These are phyloP conservation scores for Glaucidium brasilianum DNA, from an alignment of 2,113 vertebrate genomes.

Conservation along the genomic window DNA sequence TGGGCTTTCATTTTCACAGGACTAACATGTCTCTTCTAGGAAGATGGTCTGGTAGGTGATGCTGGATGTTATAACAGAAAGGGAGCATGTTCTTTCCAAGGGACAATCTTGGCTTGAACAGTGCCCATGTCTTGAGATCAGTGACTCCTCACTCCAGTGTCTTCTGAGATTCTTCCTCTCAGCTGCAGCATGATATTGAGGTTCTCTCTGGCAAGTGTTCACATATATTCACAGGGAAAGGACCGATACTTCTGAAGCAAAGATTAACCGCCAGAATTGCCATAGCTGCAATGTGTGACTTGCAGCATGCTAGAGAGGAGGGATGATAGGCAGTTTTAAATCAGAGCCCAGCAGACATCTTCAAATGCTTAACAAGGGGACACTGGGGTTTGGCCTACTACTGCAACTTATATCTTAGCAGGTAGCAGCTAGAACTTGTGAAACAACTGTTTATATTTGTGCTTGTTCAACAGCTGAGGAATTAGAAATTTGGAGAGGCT, in stretches of 20 bases:
- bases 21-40: neutral
- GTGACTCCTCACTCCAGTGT: neutral
- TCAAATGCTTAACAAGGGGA: neutral
- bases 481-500: neutral
- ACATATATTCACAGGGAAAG: neutral
- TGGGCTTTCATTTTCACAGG: neutral
- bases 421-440: slow-evolving; percentile 1
- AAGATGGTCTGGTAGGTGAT: neutral
- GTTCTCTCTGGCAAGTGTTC: neutral
- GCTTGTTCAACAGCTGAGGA: slow-evolving; percentile 22
- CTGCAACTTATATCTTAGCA: slow-evolving; percentile 9
- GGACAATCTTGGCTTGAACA: neutral
- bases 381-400: neutral
- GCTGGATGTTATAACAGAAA: neutral
- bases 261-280: neutral
- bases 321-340: neutral
- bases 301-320: slow-evolving; percentile 1
- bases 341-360: neutral
- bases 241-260: neutral
- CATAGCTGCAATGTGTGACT: neutral
- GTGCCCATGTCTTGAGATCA: neutral
- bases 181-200: neutral
- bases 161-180: neutral
- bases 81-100: neutral
- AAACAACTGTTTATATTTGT: neutral